Conservation (phyloP, 1,140 invertebrate genomes). For the Caenorhabditis remanei region DNA sequence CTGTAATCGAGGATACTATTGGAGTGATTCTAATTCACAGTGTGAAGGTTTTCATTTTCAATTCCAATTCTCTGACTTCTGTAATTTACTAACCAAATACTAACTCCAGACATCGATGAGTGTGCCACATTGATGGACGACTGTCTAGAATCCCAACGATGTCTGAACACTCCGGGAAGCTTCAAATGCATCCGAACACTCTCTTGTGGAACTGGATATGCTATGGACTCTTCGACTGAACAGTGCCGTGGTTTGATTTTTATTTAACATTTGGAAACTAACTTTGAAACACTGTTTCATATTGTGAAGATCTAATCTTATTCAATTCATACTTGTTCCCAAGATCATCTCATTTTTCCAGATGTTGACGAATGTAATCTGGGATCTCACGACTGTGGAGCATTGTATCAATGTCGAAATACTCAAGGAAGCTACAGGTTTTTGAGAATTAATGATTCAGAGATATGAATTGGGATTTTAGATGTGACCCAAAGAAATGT, state of each 20-base stretch:
- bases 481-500: constrained; percentile 82
- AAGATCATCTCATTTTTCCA: constrained; percentile 75
- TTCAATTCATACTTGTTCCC: background rate
- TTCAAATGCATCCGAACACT: constrained; percentile 84
- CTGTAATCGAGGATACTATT: constrained; percentile 56
- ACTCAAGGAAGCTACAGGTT: constrained; percentile 87
- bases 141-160: constrained; percentile 76
- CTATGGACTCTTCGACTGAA: constrained; percentile 88
- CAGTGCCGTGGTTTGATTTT: constrained; percentile 85
- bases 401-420: constrained; percentile 88
- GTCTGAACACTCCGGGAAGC: constrained; percentile 77
- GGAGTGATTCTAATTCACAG: constrained; percentile 28
- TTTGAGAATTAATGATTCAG: constrained; percentile 78
- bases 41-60: constrained; percentile 24
- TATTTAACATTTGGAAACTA: constrained; percentile 28
- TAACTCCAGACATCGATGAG: constrained; percentile 75
- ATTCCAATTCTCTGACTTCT: background rate
- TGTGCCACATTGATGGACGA: constrained; percentile 75
- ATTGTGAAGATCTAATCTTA: background rate
- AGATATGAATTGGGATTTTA: background rate
- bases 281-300: background rate
- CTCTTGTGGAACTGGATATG: constrained; percentile 95
- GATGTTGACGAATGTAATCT: constrained; percentile 92
- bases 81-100: constrained; percentile 12
- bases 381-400: constrained; percentile 86